Percentiles rank a stretch among this genome's conserved stretches.
Evolutionary conservation across 53 echinoderm and acorn worm genomes (phyloP).

Genomic region (Echinarachnius parma): DNA sequence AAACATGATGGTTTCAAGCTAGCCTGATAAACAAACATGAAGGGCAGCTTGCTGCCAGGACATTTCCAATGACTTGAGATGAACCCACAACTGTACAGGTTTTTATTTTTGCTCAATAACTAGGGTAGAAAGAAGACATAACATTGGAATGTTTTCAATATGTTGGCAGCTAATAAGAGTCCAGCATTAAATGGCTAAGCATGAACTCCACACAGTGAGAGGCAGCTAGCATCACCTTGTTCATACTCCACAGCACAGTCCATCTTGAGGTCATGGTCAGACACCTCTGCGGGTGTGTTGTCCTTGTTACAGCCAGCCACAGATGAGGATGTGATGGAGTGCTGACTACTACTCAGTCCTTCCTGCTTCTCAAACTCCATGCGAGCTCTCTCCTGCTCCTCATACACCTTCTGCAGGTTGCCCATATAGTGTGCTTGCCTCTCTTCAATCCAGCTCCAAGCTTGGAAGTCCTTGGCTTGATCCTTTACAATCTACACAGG

Average conservation of each 20-base stretch:
- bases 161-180: too few species aligned
- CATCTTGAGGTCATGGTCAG: conserved; percentile 77
- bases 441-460: conserved; percentile 76
- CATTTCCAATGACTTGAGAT: too few species aligned
- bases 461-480: conserved; percentile 73
- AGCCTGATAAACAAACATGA: too few species aligned
- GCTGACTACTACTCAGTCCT: conserved; percentile 35
- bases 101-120: too few species aligned
- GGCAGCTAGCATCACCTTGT: too few species aligned
- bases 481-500: conserved; percentile 68
- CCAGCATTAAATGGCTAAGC: too few species aligned
- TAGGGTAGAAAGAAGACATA: too few species aligned
- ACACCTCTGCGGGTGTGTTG: background rate
- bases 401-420: conserved; percentile 79
- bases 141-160: too few species aligned
- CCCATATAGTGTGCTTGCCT: conserved; percentile 84
- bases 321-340: conserved; percentile 17
- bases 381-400: conserved; percentile 85
- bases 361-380: conserved; percentile 93
- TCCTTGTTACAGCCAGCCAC: conserved; percentile 1
- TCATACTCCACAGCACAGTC: conserved; percentile 78
- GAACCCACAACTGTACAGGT: too few species aligned
- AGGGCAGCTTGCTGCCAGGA: too few species aligned
- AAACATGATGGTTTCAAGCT: too few species aligned
- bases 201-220: too few species aligned